These are phyloP conservation scores for Isichthys henryi DNA, from an alignment of 2,113 vertebrate species.

Conservation along the genomic window DNA sequence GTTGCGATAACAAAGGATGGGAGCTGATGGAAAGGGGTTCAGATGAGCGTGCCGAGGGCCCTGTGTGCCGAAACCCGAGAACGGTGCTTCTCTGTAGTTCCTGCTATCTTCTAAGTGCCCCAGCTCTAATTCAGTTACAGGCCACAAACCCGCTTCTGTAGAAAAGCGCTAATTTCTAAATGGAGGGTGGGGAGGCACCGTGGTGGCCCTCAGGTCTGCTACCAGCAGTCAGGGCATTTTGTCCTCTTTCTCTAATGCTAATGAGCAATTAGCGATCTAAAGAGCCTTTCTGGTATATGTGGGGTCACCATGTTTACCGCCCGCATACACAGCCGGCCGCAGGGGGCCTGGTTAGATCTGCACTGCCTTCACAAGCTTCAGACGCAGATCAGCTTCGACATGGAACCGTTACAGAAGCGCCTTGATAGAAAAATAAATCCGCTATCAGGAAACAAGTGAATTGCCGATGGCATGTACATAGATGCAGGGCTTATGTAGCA, in stretches of 20 bases:
- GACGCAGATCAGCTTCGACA: neutral
- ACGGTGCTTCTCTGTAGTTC: neutral
- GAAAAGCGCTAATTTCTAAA: neutral
- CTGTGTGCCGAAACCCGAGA: neutral
- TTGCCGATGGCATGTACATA: neutral
- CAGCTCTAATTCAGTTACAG: neutral
- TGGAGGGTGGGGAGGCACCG: neutral
- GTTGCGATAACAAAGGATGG: too few species aligned
- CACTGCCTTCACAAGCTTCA: neutral
- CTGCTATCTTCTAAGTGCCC: neutral
- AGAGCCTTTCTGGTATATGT: neutral
- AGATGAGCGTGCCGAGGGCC: neutral
- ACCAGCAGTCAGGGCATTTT: neutral
- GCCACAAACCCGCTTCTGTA: neutral
- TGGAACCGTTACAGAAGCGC: neutral
- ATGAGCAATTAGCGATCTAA: constrained; percentile 14
- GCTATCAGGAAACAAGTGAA: neutral
- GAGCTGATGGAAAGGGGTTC: neutral
- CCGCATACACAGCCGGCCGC: neutral
- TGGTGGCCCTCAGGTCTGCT: neutral
- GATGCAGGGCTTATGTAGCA: neutral
- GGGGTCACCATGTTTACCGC: neutral
- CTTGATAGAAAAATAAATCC: neutral
- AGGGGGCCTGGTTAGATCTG: too few species aligned
- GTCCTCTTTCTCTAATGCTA: constrained; percentile 1